phyloP scores from a whole-genome alignment of 2,113 vertebrate species.

The Albula goreensis region DNA sequence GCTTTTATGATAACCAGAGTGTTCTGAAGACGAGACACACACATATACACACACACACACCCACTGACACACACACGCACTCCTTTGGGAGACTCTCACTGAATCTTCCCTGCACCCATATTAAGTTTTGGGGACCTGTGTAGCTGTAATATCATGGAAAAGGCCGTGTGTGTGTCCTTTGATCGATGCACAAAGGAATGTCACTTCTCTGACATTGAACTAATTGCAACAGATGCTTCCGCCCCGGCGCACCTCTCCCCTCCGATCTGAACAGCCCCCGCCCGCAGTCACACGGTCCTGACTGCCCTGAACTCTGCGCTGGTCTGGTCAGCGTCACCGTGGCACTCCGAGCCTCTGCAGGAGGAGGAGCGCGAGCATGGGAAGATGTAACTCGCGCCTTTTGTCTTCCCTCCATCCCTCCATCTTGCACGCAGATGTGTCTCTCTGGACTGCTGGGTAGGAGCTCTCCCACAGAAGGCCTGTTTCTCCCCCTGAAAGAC shows the following conservation, averaged over 20 bases:
- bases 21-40: slow-evolving; percentile 13
- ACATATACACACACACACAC: slow-evolving; percentile 34
- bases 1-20: background rate
- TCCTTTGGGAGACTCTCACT: too few species aligned
- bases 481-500: background rate
- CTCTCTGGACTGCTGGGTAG: background rate
- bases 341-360: background rate
- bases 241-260: background rate
- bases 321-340: background rate
- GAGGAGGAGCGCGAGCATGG: background rate
- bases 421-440: background rate
- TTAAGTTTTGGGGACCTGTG: too few species aligned
- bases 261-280: background rate
- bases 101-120: too few species aligned
- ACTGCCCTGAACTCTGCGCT: background rate
- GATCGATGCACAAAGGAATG: background rate
- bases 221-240: slow-evolving; percentile 5
- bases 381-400: background rate
- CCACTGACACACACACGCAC: slow-evolving; percentile 30
- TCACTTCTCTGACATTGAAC: background rate
- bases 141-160: background rate
- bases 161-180: too few species aligned
- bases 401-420: background rate
- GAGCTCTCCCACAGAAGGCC: background rate
- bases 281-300: background rate